Evolutionary conservation across 1,140 invertebrate genomes (phyloP), one percentile per base, ranked within the genome.

Genomic region (Drosophila bocki): DNA sequence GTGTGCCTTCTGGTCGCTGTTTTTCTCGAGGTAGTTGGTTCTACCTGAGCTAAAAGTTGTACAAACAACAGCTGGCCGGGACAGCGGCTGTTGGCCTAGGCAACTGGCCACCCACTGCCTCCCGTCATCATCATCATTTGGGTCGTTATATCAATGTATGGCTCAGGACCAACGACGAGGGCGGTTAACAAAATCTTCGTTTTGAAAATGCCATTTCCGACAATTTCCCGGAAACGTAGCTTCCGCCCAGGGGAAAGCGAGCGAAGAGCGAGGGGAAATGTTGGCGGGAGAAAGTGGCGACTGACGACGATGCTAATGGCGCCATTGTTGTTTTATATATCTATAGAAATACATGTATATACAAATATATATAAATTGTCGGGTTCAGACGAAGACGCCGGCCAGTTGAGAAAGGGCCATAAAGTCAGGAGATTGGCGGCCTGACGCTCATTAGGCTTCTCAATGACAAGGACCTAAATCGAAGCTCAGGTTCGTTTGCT

Each of bases 161-260:
- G 75, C 53, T 33, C n/a, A 42, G 26, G 57, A 61, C 57, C 26
- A 17, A 15, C 33, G 56, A n/a, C 35, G 63, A 39, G 65, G 51
- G 68, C 35, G 35, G 65, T 37, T 71, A 69, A 80, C 65, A 68
- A 50, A 71, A 68, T 70, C 75, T 71, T 84, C 77, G 65, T 84
- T 75, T 80, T 84, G 70, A 84, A 84, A 84, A 80, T 70, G 82
- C 82, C 67, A 84, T 84, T 84, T 84, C 82, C 82, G 82, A 84
- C 81, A 84, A 74, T 84, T 84, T 80, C 77, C 81, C 78, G 82
- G 82, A 84, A 84, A 74, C 72, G 67, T 62, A 56, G 59, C 81
- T 65, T 84, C 82, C 82, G 82, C 56, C 57, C 64, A 68, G 53
- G 19, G 45, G 47, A 47, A 42, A n/a, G 45, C 15, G n/a, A 47